Conservation (phyloP, 2,888 invertebrate species). For the Chaitophorus viminalis region DNA sequence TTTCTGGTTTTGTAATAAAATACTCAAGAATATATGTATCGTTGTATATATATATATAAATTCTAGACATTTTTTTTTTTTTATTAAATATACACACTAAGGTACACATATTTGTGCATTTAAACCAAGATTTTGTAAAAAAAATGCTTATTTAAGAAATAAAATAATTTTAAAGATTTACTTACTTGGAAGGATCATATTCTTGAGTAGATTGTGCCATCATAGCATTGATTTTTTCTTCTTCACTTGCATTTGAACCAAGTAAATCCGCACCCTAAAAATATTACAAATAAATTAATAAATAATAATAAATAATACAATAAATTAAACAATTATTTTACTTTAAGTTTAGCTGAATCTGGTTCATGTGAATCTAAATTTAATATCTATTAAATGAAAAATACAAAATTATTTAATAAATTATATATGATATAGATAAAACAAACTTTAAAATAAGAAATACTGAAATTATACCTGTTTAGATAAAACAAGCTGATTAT, state of each 20-base stretch:
- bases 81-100: background rate
- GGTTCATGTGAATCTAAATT: constrained; percentile 59
- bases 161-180: constrained; percentile 63
- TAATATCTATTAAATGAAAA: constrained; percentile 39
- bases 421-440: background rate
- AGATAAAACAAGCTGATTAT: constrained; percentile 63
- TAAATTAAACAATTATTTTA: background rate
- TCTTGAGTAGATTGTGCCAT: constrained; percentile 96
- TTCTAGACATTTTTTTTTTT: too few species aligned
- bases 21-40: background rate
- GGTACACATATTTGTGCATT: background rate
- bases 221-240: constrained; percentile 97
- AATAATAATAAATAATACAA: background rate
- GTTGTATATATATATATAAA: background rate
- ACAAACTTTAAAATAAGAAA: background rate
- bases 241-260: constrained; percentile 92
- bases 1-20: background rate
- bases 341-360: constrained; percentile 52
- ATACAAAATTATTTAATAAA: constrained; percentile 20
- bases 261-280: constrained; percentile 70
- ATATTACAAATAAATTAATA: too few species aligned
- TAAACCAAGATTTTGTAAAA: background rate
- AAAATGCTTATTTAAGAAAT: background rate
- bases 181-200: constrained; percentile 97
- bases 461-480: constrained; percentile 26